Conservation (phyloP, 2,797 vertebrate genomes). For the Taeniopygia guttata region DNA sequence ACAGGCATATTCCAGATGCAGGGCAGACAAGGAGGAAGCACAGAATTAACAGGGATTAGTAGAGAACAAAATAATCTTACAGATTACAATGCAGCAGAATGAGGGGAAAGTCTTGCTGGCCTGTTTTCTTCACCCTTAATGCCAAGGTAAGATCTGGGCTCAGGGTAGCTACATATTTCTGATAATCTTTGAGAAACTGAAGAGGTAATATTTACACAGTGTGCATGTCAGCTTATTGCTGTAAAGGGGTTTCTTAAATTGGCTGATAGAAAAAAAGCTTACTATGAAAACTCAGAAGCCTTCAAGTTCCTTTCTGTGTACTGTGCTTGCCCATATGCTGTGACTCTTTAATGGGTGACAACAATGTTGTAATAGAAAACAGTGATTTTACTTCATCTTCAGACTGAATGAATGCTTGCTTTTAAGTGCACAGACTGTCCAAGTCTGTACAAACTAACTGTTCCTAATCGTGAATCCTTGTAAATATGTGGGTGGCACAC, state of each 20-base stretch:
- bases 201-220: background rate
- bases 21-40: background rate
- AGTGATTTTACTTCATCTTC: background rate
- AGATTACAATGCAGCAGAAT: background rate
- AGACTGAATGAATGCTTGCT: background rate
- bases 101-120: background rate
- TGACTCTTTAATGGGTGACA: background rate
- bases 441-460: rapidly evolving
- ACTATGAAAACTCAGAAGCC: background rate
- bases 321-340: background rate
- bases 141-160: background rate
- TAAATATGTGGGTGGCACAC: background rate
- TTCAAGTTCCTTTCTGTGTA: background rate
- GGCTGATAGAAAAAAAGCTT: background rate
- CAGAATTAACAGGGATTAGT: background rate
- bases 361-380: background rate
- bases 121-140: background rate
- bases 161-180: background rate
- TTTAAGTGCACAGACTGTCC: background rate
- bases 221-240: background rate
- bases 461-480: background rate
- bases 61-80: background rate
- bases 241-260: background rate
- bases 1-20: background rate
- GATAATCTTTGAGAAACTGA: background rate